Evolutionary conservation across 2,113 vertebrate genomes (phyloP).

Genomic region (Prietella phreatophila): DNA sequence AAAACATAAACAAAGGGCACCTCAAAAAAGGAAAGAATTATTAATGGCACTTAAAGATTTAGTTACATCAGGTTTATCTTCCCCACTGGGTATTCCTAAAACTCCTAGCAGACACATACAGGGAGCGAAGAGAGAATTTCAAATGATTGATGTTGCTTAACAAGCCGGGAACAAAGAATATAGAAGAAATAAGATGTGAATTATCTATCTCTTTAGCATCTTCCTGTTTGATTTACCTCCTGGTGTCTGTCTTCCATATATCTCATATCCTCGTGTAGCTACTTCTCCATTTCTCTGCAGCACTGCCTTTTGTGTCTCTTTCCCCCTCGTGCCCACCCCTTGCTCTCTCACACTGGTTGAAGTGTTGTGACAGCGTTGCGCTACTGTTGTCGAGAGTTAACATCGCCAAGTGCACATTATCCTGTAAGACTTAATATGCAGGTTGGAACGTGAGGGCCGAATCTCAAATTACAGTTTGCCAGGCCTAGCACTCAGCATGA

Average conservation of each 20-base stretch:
- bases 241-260: not conserved
- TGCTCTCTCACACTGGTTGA: conserved; percentile 50
- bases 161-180: not conserved
- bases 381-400: conserved; percentile 75
- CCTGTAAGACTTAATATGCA: conserved; percentile 79
- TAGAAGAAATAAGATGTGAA: not conserved
- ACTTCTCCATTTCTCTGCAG: conserved; percentile 7
- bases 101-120: not conserved
- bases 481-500: conserved; percentile 66
- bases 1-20: too few relatives aligned
- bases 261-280: not conserved
- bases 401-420: conserved; percentile 79
- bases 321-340: conserved; percentile 5
- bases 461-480: conserved; percentile 75
- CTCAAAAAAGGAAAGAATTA: too few relatives aligned
- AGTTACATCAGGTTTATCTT: not conserved
- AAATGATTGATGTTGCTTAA: not conserved
- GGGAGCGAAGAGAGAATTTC: not conserved
- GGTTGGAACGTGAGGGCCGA: conserved; percentile 75
- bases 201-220: not conserved
- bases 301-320: conserved; percentile 19
- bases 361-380: conserved; percentile 77
- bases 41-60: too few relatives aligned
- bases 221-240: not conserved
- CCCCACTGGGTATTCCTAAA: not conserved